Evolutionary conservation across 2,113 vertebrate genomes (phyloP).

Genomic region (Nematolebias whitei): DNA sequence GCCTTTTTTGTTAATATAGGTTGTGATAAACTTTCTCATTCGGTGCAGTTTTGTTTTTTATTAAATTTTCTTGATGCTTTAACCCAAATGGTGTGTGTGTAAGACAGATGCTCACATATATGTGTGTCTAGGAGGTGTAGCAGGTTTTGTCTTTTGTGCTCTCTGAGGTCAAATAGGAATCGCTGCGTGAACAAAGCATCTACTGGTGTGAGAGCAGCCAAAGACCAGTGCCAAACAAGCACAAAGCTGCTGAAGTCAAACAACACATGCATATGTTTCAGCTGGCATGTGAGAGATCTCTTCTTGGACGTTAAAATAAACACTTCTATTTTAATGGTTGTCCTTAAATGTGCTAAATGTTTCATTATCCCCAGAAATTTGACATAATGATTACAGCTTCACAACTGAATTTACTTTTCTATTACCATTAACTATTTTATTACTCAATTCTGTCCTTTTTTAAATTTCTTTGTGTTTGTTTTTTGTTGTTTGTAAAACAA

Average conservation of each 20-base stretch:
- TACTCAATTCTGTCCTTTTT: not conserved
- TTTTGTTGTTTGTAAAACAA: not conserved
- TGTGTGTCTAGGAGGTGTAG: slow-evolving; percentile 59
- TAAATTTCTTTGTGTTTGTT: too few relatives aligned
- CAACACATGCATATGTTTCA: slow-evolving; percentile 57
- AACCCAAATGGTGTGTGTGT: not conserved
- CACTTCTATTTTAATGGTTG: not conserved
- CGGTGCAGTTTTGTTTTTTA: not conserved
- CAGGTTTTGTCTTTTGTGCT: slow-evolving; percentile 67
- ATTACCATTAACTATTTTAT: not conserved
- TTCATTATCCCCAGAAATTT: not conserved
- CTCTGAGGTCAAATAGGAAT: slow-evolving; percentile 70
- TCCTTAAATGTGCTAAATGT: too few relatives aligned
- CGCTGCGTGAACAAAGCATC: slow-evolving; percentile 70
- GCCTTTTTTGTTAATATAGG: too few relatives aligned
- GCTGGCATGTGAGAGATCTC: slow-evolving; percentile 7
- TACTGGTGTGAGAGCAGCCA: slow-evolving; percentile 77
- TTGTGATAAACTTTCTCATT: not conserved
- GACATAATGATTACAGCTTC: not conserved
- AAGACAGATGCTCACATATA: slow-evolving; percentile 17
- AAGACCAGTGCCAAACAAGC: slow-evolving; percentile 74
- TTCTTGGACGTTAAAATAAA: not conserved
- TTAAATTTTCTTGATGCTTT: not conserved
- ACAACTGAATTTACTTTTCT: not conserved
- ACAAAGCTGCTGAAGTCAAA: slow-evolving; percentile 71